phyloP scores from a whole-genome alignment of 2,888 invertebrate species.

The Pterostichus madidus region DNA sequence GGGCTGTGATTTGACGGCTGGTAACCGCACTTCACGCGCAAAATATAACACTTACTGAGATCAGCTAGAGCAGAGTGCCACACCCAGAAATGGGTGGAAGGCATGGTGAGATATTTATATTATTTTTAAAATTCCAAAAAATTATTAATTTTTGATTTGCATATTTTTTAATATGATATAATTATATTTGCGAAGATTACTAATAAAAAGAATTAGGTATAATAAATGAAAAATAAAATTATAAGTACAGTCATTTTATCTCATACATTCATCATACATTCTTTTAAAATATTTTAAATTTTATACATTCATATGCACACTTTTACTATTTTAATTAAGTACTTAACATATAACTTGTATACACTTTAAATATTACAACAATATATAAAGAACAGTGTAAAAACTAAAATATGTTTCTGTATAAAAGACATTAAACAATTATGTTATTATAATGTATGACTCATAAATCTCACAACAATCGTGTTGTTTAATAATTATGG shows the following conservation, averaged over 20 bases:
- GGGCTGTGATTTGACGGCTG: too few relatives aligned
- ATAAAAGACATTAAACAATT: conserved; percentile 64
- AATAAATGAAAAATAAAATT: conserved; percentile 19
- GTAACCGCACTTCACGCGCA: too few relatives aligned
- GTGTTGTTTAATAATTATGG: conserved; percentile 52
- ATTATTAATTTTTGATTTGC: too few relatives aligned
- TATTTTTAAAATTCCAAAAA: too few relatives aligned
- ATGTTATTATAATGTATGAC: conserved; percentile 62
- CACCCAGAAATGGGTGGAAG: too few relatives aligned
- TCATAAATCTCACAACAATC: conserved; percentile 63
- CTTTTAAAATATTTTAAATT: conserved; percentile 56
- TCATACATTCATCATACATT: conserved; percentile 61
- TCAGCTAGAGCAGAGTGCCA: too few relatives aligned
- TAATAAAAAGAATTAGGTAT: background rate
- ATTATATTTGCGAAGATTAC: too few relatives aligned
- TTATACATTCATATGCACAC: conserved; percentile 64
- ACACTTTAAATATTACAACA: conserved; percentile 67
- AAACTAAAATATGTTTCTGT: conserved; percentile 64
- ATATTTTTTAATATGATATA: too few relatives aligned
- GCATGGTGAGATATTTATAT: too few relatives aligned
- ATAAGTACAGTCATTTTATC: conserved; percentile 65
- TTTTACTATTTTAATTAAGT: conserved; percentile 25
- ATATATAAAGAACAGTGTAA: conserved; percentile 66
- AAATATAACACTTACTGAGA: too few relatives aligned
- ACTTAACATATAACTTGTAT: conserved; percentile 64